Evolutionary conservation across 1,140 invertebrate genomes (phyloP).

Genomic region (Hyphantria cunea): DNA sequence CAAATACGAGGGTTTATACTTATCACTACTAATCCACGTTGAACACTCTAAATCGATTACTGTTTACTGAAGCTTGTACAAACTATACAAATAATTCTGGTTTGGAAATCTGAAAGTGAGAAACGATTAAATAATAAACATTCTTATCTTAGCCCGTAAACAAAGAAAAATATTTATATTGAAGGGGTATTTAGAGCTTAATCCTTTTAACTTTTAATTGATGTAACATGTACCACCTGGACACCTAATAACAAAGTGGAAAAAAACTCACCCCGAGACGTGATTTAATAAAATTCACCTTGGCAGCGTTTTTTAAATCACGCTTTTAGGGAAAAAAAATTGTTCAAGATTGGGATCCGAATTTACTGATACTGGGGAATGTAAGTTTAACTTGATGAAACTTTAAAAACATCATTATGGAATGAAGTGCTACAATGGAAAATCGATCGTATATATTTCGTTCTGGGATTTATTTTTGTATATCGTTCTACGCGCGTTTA

Average conservation of each 20-base stretch:
- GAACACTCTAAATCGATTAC: slow-evolving; percentile 30
- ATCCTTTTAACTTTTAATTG: slow-evolving; percentile 44
- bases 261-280: slow-evolving; percentile 32
- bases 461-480: slow-evolving; percentile 49
- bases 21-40: slow-evolving; percentile 9
- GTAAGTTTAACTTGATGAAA: slow-evolving; percentile 56
- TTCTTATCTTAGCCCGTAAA: slow-evolving; percentile 31
- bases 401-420: slow-evolving; percentile 41
- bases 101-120: slow-evolving; percentile 50
- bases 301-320: slow-evolving; percentile 57
- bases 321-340: slow-evolving; percentile 65
- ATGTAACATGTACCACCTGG: slow-evolving; percentile 38
- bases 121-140: slow-evolving; percentile 50
- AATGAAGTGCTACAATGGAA: slow-evolving; percentile 36
- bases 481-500: slow-evolving; percentile 35
- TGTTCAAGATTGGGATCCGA: slow-evolving; percentile 67
- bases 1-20: neutral
- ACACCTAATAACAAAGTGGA: slow-evolving; percentile 30
- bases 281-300: slow-evolving; percentile 28
- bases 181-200: slow-evolving; percentile 35
- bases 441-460: slow-evolving; percentile 47
- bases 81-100: slow-evolving; percentile 39
- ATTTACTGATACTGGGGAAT: slow-evolving; percentile 73
- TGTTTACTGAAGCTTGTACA: slow-evolving; percentile 29
- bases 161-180: slow-evolving; percentile 35